Evolutionary conservation across 2,113 vertebrate genomes (phyloP).

Genomic region (Alethe diademata): DNA sequence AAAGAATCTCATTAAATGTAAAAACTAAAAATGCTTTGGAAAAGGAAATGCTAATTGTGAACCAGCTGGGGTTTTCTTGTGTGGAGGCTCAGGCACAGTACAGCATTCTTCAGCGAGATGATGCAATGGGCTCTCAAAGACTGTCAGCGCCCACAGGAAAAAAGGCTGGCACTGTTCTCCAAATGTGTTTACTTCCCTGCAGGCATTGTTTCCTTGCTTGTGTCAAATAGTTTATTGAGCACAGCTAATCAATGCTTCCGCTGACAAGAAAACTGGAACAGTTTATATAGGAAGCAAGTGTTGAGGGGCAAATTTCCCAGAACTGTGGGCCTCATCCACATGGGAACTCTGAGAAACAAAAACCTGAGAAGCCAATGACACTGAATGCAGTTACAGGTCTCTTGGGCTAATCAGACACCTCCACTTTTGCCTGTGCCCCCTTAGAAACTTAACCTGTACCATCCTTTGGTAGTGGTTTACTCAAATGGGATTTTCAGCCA

Average conservation of each 20-base stretch:
- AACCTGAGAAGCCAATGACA: background rate
- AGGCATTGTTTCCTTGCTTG: conserved; percentile 59
- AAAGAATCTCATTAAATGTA: conserved; percentile 15
- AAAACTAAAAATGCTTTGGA: conserved; percentile 12
- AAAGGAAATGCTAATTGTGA: conserved; percentile 33
- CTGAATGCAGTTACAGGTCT: background rate
- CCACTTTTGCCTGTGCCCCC: background rate
- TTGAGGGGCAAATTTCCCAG: conserved; percentile 49
- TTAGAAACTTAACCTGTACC: background rate
- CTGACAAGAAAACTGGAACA: conserved; percentile 48
- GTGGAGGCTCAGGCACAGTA: conserved; percentile 21
- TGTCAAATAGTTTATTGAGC: conserved; percentile 67
- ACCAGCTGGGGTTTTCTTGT: conserved; percentile 17
- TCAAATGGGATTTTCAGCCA: background rate
- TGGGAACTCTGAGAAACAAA: background rate
- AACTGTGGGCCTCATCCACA: background rate
- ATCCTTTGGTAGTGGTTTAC: background rate
- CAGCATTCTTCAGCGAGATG: conserved; percentile 43
- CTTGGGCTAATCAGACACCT: background rate
- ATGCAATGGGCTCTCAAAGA: conserved; percentile 46
- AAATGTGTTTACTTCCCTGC: conserved; percentile 55
- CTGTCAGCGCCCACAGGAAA: conserved; percentile 29
- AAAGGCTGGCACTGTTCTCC: conserved; percentile 62
- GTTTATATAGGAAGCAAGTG: conserved; percentile 37
- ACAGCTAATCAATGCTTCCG: conserved; percentile 64